phyloP scores from a whole-genome alignment of 2,888 invertebrate genomes.

The Stratiomys singularior region DNA sequence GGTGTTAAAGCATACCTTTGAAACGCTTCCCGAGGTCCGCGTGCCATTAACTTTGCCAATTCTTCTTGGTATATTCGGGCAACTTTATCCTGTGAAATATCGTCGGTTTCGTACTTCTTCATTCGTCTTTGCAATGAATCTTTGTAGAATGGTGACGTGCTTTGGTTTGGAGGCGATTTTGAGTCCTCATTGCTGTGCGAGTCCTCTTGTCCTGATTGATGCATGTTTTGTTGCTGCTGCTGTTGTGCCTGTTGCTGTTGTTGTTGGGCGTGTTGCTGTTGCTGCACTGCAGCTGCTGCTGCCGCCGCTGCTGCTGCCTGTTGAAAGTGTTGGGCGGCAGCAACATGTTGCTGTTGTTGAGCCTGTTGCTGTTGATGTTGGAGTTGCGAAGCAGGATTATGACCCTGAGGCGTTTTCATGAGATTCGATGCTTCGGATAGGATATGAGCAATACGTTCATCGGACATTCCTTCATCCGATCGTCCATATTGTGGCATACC shows the following conservation, averaged over 20 bases:
- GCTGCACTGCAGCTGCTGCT: conserved; percentile 55
- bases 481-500: conserved; percentile 82
- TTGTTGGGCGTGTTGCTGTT: conserved; percentile 66
- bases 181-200: conserved; percentile 85
- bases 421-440: conserved; percentile 91
- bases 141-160: conserved; percentile 83
- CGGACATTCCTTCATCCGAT: conserved; percentile 81
- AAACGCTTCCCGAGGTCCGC: conserved; percentile 80
- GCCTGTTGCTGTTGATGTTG: conserved; percentile 64
- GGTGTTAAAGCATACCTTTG: conserved; percentile 72
- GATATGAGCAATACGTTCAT: conserved; percentile 93
- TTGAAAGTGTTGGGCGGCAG: conserved; percentile 67
- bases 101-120: conserved; percentile 91
- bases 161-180: conserved; percentile 81
- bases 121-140: conserved; percentile 78
- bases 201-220: conserved; percentile 70
- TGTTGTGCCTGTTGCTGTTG: conserved; percentile 70
- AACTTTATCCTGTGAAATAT: conserved; percentile 96
- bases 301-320: conserved; percentile 66
- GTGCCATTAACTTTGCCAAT: conserved; percentile 90
- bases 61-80: conserved; percentile 95
- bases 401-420: conserved; percentile 74
- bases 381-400: conserved; percentile 65
- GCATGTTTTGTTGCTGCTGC: conserved; percentile 68
- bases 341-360: conserved; percentile 69